Base-by-base conservation (phyloP, 2,113 vertebrate genomes). In the Sinocyclocheilus rhinocerous region DNA sequence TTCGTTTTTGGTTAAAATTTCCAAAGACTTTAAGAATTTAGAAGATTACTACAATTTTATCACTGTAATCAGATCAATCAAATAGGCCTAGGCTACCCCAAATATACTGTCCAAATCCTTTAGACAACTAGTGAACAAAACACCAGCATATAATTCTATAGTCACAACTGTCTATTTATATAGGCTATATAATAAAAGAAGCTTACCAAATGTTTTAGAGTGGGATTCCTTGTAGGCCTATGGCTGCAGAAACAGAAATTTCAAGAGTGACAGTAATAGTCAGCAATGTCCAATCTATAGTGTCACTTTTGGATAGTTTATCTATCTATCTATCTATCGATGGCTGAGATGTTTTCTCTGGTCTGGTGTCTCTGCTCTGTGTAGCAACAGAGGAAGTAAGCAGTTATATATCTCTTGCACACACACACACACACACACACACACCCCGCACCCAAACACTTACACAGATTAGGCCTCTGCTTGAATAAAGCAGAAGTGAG, bases 401-500 rank as follows among this genome's bases (percentile, higher is more conserved):
- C 81, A 87, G 55, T 86, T 67, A 26, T 42, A 83, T 18, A 76
- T 77, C 29, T n/a, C 22, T 0, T 3, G 1, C 52, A 76, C 57
- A 63, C 78, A 59, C 73, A 39, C 76, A 61, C 12, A 70, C 84
- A 76, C 72, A 57, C 79, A 63, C 67, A 45, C 76, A 72, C 67
- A n/a, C n/a, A n/a, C 20, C 61, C 50, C 36, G 26, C 80, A 81
- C 69, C 42, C 55, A 83, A 29, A 85, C 70, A 81, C 76, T 52
- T 52, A 82, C 39, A 42, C 55, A 79, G 2, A 22, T 67, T 52
- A 52, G 24, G 52, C 61, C n/a, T 26, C 9, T 16, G 48, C 36
- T 24, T 48, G 2, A 84, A 57, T 57, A 87, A 89, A 87, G 73
- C 86, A 87, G 88, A 89, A 89, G 75, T 87, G 84, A 84, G 69